Conservation (phyloP, 2,797 vertebrate species). For the Callimico goeldii region DNA sequence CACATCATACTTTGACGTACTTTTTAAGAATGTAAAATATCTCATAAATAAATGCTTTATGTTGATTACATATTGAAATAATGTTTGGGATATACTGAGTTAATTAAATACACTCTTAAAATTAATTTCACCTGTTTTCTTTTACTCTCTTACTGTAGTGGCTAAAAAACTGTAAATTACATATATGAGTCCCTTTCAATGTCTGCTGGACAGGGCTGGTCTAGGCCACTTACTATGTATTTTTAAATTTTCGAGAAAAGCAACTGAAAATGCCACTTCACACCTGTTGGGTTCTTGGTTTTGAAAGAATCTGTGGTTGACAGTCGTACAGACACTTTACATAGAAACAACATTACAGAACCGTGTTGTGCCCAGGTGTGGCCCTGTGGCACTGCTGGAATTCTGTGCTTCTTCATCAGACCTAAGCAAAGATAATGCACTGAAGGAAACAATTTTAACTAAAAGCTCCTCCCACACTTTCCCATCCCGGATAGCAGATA, state of each 20-base stretch:
- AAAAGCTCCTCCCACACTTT: background rate
- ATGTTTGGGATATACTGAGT: background rate
- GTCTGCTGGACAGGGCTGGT: background rate
- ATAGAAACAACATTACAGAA: fast-evolving
- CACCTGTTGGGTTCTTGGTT: no score
- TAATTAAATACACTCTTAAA: background rate
- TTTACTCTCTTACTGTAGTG: background rate
- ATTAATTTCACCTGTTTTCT: background rate
- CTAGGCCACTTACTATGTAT: background rate
- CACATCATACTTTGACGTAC: fast-evolving
- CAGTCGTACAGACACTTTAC: background rate
- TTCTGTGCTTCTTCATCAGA: fast-evolving
- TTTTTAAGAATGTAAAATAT: background rate
- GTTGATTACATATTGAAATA: background rate
- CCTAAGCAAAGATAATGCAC: background rate
- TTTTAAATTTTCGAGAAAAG: background rate
- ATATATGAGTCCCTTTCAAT: fast-evolving
- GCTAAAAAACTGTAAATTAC: background rate
- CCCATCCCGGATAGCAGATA: background rate
- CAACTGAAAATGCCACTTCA: background rate
- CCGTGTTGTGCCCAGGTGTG: fast-evolving
- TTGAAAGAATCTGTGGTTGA: background rate
- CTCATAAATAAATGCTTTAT: background rate
- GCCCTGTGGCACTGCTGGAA: fast-evolving
- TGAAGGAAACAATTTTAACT: background rate